phyloP scores from a whole-genome alignment of 2,797 vertebrate species.

The Oryzias dopingdopingensis region DNA sequence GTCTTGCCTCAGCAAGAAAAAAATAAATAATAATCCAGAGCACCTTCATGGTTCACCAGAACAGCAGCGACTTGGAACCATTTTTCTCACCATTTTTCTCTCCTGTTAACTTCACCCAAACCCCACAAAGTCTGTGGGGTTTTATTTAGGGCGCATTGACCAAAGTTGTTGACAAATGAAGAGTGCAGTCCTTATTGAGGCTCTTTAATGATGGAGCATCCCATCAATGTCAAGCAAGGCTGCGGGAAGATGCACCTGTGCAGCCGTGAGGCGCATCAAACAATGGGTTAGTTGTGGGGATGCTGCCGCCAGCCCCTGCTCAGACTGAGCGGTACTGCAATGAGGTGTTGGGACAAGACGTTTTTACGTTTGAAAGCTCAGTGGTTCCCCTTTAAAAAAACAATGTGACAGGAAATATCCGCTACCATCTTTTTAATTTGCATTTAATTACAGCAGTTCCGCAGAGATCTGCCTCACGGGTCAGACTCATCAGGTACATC shows the following conservation, averaged over 20 bases:
- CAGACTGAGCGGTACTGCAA: constrained; percentile 68
- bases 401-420: constrained; percentile 39
- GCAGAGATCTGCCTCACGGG: constrained; percentile 65
- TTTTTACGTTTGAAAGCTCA: no score
- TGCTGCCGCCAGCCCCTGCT: constrained; percentile 55
- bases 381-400: no score
- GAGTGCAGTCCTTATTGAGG: constrained; percentile 53
- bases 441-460: constrained; percentile 68
- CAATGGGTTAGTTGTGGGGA: constrained; percentile 3
- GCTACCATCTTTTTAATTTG: constrained; percentile 57
- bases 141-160: constrained; percentile 14
- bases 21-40: constrained; percentile 13
- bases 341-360: constrained; percentile 32
- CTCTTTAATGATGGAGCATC: constrained; percentile 46
- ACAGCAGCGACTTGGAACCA: no score
- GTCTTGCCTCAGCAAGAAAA: constrained; percentile 51
- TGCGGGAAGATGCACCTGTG: constrained; percentile 16
- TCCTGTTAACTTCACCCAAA: constrained; percentile 26
- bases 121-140: constrained; percentile 16
- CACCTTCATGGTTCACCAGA: constrained; percentile 22
- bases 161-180: constrained; percentile 40
- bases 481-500: constrained; percentile 62
- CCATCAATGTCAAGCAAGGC: constrained; percentile 25
- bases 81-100: constrained; percentile 29
- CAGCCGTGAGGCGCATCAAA: constrained; percentile 6